Percentiles rank a stretch among this genome's conserved stretches.
Conservation (phyloP, 2,797 vertebrate species). For the Tamandua tetradactyla region DNA sequence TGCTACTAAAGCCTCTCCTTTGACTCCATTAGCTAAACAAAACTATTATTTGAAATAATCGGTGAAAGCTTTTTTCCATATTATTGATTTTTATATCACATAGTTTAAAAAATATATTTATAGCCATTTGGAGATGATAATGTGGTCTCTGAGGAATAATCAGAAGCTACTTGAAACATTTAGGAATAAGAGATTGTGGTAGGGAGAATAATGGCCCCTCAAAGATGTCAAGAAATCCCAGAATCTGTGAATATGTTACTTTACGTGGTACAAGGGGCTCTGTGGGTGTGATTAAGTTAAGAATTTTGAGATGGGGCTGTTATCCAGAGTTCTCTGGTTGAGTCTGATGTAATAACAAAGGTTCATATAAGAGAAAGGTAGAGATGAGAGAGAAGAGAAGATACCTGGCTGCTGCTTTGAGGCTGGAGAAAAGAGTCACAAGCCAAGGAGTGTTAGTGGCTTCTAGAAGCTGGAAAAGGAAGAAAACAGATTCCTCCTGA, state of each 20-base stretch:
- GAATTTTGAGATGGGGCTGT: neutral
- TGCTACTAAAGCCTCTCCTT: constrained; percentile 8
- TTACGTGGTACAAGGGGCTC: neutral
- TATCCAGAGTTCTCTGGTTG: neutral
- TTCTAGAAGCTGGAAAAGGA: neutral
- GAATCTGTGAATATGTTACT: neutral
- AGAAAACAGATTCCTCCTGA: neutral
- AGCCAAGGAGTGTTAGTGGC: neutral
- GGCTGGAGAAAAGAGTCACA: neutral
- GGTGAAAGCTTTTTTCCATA: neutral
- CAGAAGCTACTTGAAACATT: neutral
- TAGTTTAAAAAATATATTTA: neutral
- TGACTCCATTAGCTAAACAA: neutral
- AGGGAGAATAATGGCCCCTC: neutral
- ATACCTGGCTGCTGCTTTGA: neutral
- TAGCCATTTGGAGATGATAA: neutral
- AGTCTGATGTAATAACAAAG: neutral
- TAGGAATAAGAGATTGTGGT: neutral
- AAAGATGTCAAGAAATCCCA: neutral
- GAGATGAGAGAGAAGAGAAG: neutral
- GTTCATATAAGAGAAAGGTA: neutral
- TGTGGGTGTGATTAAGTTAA: neutral
- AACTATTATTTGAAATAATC: neutral
- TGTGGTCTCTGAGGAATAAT: neutral
- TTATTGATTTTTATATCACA: neutral